These are phyloP conservation scores for Perca fluviatilis DNA, from an alignment of 2,113 vertebrate species.

Conservation along the genomic window DNA sequence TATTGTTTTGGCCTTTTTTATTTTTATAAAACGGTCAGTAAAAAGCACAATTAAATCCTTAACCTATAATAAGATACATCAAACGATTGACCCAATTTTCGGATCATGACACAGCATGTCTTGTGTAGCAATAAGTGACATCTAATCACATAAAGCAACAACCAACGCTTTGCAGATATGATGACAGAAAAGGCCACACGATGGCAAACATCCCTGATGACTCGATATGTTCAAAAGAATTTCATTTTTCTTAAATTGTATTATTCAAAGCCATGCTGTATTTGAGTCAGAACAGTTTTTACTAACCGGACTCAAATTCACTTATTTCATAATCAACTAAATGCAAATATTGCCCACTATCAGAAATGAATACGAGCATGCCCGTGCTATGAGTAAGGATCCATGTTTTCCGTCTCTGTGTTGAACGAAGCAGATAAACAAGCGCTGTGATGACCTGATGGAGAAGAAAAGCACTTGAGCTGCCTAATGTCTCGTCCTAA, in stretches of 20 bases:
- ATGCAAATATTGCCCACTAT: not conserved
- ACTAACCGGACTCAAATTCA: not conserved
- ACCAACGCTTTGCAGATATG: not conserved
- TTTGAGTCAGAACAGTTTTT: too few relatives aligned
- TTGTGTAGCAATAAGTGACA: not conserved
- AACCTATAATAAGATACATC: not conserved
- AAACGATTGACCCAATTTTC: not conserved
- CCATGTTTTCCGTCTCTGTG: conserved; percentile 3
- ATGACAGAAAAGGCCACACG: not conserved
- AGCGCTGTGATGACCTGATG: conserved; percentile 7
- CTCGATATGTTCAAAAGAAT: not conserved
- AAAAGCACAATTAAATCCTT: not conserved
- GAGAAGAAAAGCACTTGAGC: conserved; percentile 27
- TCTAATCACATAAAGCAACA: not conserved
- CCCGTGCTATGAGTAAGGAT: not conserved
- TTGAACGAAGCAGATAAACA: conserved; percentile 44
- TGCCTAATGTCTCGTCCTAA: conserved; percentile 31
- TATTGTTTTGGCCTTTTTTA: not conserved
- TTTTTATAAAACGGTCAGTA: not conserved
- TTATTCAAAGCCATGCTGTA: not conserved
- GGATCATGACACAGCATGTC: not conserved
- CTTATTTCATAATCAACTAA: not conserved
- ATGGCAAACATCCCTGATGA: not conserved
- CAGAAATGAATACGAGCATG: not conserved
- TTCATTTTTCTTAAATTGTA: not conserved